A percentile compares a stretch with the other conserved stretches of the same genome.
Conservation (phyloP, 2,797 vertebrate genomes). For the Nasua narica region DNA sequence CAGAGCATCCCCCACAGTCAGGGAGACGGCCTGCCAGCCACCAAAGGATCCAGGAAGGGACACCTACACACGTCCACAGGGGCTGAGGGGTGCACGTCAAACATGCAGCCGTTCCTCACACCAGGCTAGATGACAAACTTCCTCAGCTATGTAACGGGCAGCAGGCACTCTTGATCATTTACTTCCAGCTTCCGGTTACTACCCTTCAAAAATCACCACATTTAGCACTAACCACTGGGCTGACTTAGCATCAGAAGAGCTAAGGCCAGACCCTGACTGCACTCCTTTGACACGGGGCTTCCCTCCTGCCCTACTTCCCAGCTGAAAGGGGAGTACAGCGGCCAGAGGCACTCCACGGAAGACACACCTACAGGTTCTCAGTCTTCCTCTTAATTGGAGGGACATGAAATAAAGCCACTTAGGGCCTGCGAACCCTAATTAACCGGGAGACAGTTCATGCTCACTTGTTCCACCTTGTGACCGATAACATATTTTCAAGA, state of each 20-base stretch:
- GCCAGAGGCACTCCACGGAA: fast-evolving
- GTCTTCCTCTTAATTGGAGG: not conserved
- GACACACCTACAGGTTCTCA: not conserved
- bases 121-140: not conserved
- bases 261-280: not conserved
- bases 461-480: not conserved
- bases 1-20: not conserved
- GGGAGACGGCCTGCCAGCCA: not conserved
- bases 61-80: not conserved
- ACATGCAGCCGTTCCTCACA: not conserved
- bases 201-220: not conserved
- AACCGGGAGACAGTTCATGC: not conserved
- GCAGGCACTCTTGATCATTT: not conserved
- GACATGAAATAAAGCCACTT: not conserved
- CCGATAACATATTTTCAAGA: not conserved
- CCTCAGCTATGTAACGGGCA: not conserved
- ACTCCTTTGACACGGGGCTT: not conserved
- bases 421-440: not conserved
- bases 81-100: not conserved
- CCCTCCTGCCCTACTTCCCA: not conserved
- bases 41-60: not conserved
- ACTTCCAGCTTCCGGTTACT: not conserved
- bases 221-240: not conserved
- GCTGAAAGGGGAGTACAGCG: not conserved
- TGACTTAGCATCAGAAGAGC: not conserved